Conservation (phyloP, 2,797 vertebrate species). For the Chelidonichthys spinosus region DNA sequence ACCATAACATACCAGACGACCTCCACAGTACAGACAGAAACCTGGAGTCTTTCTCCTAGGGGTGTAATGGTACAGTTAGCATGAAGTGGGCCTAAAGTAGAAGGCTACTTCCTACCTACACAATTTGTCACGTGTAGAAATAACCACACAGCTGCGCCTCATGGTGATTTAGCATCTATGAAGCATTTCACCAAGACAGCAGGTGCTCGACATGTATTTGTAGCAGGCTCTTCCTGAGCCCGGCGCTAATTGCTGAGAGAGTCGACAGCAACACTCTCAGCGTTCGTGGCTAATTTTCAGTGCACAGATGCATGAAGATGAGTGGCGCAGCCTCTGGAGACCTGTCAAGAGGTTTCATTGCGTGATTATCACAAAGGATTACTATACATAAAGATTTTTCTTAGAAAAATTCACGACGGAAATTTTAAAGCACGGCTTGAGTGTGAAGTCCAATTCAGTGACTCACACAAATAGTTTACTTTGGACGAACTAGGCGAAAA, state of each 20-base stretch:
- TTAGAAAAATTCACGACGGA: slow-evolving; percentile 4
- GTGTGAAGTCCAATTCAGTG: not conserved
- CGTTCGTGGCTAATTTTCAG: slow-evolving; percentile 12
- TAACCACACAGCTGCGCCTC: not conserved
- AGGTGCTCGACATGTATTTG: not conserved
- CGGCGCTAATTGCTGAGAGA: slow-evolving; percentile 4
- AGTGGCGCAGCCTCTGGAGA: slow-evolving; percentile 16
- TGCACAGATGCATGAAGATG: slow-evolving; percentile 23
- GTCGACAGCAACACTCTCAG: slow-evolving; percentile 7
- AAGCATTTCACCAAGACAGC: slow-evolving; percentile 4
- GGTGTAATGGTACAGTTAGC: not conserved
- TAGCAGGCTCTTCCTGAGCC: not conserved
- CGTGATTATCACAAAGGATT: slow-evolving; percentile 34
- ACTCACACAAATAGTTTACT: not conserved
- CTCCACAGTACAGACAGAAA: not conserved
- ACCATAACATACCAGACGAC: not conserved
- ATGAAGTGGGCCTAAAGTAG: not conserved
- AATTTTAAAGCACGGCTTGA: not conserved
- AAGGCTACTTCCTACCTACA: not conserved
- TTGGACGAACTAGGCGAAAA: not conserved
- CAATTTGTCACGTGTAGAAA: not conserved
- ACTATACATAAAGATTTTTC: not conserved
- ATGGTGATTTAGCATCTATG: slow-evolving; percentile 1
- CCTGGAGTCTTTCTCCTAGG: not conserved
- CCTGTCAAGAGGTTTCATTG: slow-evolving; percentile 9